Conservation (phyloP, 2,797 vertebrate genomes). For the Paguma larvata region DNA sequence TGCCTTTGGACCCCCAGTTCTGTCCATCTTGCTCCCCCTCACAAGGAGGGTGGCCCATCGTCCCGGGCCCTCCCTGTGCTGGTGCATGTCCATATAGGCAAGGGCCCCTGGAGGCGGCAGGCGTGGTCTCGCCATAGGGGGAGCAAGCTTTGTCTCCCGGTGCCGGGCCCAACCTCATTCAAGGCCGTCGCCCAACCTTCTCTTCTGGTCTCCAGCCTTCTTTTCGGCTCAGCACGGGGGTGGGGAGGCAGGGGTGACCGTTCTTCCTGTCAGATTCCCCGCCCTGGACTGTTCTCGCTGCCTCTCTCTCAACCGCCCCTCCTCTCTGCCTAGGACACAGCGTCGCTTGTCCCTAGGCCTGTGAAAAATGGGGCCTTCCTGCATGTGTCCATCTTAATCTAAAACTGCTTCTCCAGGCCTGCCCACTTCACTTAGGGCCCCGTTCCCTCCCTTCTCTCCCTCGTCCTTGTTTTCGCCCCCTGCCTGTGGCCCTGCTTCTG, state of each 20-base stretch:
- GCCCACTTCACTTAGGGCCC: not conserved
- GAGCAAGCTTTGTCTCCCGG: not conserved
- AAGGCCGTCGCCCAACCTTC: not conserved
- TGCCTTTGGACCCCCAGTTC: not conserved
- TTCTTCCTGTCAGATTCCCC: not conserved
- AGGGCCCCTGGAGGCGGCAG: not conserved
- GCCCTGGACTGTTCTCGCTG: not conserved
- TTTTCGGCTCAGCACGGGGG: not conserved
- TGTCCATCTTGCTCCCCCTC: not conserved
- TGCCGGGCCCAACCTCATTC: fast-evolving
- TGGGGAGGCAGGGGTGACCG: not conserved
- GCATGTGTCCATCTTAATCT: not conserved
- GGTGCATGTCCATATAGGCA: not conserved
- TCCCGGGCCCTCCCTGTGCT: not conserved
- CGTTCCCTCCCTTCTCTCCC: not conserved
- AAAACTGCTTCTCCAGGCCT: not conserved
- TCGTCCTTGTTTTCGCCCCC: not conserved
- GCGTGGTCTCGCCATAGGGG: not conserved
- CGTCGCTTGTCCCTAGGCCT: not conserved
- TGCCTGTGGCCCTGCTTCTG: not conserved
- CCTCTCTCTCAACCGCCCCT: not conserved
- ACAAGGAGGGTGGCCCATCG: not conserved
- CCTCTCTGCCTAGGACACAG: not conserved
- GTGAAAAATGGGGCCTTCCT: not conserved
- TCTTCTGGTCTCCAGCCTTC: not conserved